Evolutionary conservation across 2,113 vertebrate genomes (phyloP), one percentile per base, ranked within the genome.

Genomic region (Bos javanicus): DNA sequence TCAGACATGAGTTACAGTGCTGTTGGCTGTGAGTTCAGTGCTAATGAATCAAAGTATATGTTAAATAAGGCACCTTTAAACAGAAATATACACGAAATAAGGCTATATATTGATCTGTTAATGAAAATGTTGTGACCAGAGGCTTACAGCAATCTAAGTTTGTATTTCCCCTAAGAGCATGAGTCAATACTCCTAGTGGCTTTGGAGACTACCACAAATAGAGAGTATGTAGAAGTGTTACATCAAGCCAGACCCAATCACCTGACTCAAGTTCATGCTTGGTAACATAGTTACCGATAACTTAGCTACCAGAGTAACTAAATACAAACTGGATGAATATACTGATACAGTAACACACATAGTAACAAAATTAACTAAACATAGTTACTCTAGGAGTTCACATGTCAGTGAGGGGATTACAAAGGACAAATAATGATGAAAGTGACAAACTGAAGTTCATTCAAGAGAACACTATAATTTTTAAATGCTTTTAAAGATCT

Each of bases 271-370:
- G 54, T 13, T 93, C 46, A 74, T 30, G 33, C 36, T 87, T 74
- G 59, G 46, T 43, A 96, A 96, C 57, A 95, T 8, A 96, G 62
- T 90, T 87, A 83, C 30, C 28, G 30, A 80, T 95, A 91, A 82
- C 16, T 85, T 39, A 90, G 78, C 78, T 43, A 90, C 21, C 23
- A 90, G 25, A 94, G 39, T 71, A 78, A 90, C 46, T 59, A 36
- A 81, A 94, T 14, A 87, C 48, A 90, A 54, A 48, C 46, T 71
- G 52, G 74, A 43, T 46, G 76, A 54, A 57, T 87, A 56, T 1
- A 81, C 43, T 36, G 15, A 78, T 30, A 62, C 1, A 90, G 76
- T 62, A 83, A 48, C 46, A 89, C 33, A 43, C 9, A 76, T 0
- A 85, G 46, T 56, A 93, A 93, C 46, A 93, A 0, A 80, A 43